Conservation (phyloP, 2,113 vertebrate genomes). For the Thomomys bottae region DNA sequence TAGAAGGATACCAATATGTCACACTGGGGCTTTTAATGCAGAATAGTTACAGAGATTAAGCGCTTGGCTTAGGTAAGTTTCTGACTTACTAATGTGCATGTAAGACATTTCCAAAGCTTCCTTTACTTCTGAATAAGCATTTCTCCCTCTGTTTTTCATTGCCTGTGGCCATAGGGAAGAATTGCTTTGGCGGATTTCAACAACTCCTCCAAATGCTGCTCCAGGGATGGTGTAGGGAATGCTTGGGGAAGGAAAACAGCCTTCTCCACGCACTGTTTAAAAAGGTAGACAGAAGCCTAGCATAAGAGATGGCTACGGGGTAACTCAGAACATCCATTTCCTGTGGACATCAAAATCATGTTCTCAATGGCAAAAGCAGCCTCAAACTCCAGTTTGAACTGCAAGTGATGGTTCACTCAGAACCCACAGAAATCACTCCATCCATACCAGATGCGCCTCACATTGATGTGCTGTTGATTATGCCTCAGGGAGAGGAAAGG, state of each 20-base stretch:
- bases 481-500: background rate
- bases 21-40: background rate
- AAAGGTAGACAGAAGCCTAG: background rate
- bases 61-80: background rate
- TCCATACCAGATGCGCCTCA: background rate
- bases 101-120: background rate
- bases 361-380: background rate
- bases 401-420: background rate
- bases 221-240: background rate
- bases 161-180: background rate
- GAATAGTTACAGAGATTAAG: background rate
- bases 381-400: background rate
- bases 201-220: background rate
- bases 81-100: rapidly evolving
- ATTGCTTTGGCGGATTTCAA: background rate
- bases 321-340: background rate
- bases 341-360: background rate
- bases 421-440: rapidly evolving
- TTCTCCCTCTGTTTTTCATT: background rate
- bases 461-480: background rate
- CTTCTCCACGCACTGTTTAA: background rate
- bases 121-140: background rate
- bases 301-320: background rate
- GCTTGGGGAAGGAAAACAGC: background rate
- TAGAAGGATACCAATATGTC: background rate